Base-by-base conservation (phyloP, 2,113 vertebrate genomes). In the Chrysochloris asiatica region DNA sequence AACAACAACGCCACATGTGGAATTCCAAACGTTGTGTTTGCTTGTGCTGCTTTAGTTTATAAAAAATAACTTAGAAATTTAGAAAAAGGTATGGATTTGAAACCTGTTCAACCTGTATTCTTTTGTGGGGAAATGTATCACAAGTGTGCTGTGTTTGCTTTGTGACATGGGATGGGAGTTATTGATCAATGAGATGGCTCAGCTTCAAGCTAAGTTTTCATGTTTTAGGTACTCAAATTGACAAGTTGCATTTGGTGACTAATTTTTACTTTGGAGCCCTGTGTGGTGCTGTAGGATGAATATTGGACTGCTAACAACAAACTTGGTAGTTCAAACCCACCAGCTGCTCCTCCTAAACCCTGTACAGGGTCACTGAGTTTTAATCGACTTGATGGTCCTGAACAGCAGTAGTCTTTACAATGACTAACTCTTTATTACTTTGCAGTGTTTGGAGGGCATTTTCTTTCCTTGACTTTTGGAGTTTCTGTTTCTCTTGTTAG, bases 1-100 rank as follows among this genome's bases (percentile, higher is more conserved):
- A n/a, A n/a, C n/a, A n/a, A n/a, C n/a, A n/a, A n/a, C n/a, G n/a
- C n/a, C n/a, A 77, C 96, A 97, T n/a, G n/a, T n/a, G n/a, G n/a
- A n/a, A n/a, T n/a, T 97, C 94, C 95, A 97, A 96, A 96, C 94
- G 78, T 83, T 96, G 86, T 96, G 75, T 95, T 96, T 82, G 89
- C 88, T 94, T 96, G 24, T 94, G 86, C n/a, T n/a, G n/a, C 77
- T 96, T 95, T 93, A 93, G 86, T 94, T 91, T 73, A 61, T 95
- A 71, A 79, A 76, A 82, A 78, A n/a, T 80, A 71, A 71, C 24
- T 26, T 95, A 86, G 76, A 95, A 91, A 93, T 93, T 96, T 93
- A 80, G 43, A 71, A 95, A 86, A 87, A 93, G 38, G 38, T 26
- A 91, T 90, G 77, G 33, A 38, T 45, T 75, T 88, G 76, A 76